phyloP scores from a whole-genome alignment of 2,888 invertebrate species.

The Labia minor region DNA sequence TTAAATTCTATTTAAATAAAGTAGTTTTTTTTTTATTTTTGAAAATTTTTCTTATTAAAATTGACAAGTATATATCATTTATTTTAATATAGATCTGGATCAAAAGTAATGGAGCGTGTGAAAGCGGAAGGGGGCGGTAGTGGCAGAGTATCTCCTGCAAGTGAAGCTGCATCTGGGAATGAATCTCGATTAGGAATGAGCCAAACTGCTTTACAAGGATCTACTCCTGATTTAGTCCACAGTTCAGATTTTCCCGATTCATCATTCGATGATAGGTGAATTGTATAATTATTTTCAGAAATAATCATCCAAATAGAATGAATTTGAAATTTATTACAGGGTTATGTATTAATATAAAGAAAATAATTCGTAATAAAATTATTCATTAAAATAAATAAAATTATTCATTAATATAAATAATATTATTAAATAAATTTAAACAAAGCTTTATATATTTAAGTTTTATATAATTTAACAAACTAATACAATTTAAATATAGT shows the following conservation, averaged over 20 bases:
- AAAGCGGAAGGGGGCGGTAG: slow-evolving; percentile 29
- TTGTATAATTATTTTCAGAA: slow-evolving; percentile 17
- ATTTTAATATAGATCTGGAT: slow-evolving; percentile 43
- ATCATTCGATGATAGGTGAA: slow-evolving; percentile 33
- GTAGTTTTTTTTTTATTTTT: too few relatives aligned
- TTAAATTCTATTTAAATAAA: too few relatives aligned
- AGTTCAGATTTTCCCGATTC: slow-evolving; percentile 8
- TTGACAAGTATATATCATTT: background rate
- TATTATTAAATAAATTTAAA: slow-evolving; percentile 18
- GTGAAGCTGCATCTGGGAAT: slow-evolving; percentile 27
- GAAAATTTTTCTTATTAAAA: too few relatives aligned
- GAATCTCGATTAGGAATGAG: slow-evolving; percentile 30
- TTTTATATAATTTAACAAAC: too few relatives aligned
- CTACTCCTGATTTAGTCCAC: slow-evolving; percentile 18
- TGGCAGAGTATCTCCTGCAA: slow-evolving; percentile 49
- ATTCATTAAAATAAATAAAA: too few relatives aligned
- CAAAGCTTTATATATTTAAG: too few relatives aligned
- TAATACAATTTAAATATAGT: too few relatives aligned
- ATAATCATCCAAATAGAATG: too few relatives aligned
- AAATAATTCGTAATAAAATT: background rate
- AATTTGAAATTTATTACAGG: background rate
- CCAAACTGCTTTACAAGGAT: slow-evolving; percentile 21
- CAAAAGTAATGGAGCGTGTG: slow-evolving; percentile 53
- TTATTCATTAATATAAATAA: too few relatives aligned
- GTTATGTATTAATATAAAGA: too few relatives aligned